Conservation (phyloP, 2,888 invertebrate genomes). For the Mycogona germanica region DNA sequence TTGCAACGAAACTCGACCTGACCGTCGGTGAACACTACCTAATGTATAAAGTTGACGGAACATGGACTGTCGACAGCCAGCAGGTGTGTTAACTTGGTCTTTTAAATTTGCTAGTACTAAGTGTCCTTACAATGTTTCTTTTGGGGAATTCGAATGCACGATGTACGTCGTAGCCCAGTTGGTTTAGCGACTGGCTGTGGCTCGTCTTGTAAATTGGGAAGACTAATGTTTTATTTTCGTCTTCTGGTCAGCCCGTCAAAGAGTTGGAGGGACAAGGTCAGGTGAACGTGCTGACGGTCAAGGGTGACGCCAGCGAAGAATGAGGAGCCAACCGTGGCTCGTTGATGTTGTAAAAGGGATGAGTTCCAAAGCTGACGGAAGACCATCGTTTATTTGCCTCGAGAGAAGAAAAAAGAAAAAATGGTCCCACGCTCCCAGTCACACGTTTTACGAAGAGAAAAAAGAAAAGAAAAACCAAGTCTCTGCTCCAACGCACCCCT, state of each 20-base stretch:
- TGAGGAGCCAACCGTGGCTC: no score
- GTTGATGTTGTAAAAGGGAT: no score
- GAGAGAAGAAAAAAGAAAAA: no score
- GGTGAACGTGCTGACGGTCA: slow-evolving; percentile 19
- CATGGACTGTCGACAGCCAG: slow-evolving; percentile 77
- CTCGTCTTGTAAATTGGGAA: neutral
- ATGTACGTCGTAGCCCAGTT: neutral
- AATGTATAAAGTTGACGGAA: slow-evolving; percentile 86
- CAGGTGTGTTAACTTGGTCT: slow-evolving; percentile 38
- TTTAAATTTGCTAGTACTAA: neutral
- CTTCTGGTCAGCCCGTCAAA: slow-evolving; percentile 17
- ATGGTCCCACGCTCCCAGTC: no score
- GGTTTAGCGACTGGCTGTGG: neutral
- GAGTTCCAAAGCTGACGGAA: no score
- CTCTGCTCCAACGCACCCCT: no score
- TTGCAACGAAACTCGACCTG: slow-evolving; percentile 44
- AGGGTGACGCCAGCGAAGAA: slow-evolving; percentile 19
- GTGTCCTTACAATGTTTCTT: neutral
- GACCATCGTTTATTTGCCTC: no score
- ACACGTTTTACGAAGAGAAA: no score
- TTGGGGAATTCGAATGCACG: neutral
- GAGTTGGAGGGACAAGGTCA: slow-evolving; percentile 21
- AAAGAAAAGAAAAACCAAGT: no score
- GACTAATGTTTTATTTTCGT: neutral
- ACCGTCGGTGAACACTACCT: slow-evolving; percentile 97